These are phyloP conservation scores for Trochalopteron elliotii DNA, from an alignment of 2,113 vertebrate species.

Conservation along the genomic window DNA sequence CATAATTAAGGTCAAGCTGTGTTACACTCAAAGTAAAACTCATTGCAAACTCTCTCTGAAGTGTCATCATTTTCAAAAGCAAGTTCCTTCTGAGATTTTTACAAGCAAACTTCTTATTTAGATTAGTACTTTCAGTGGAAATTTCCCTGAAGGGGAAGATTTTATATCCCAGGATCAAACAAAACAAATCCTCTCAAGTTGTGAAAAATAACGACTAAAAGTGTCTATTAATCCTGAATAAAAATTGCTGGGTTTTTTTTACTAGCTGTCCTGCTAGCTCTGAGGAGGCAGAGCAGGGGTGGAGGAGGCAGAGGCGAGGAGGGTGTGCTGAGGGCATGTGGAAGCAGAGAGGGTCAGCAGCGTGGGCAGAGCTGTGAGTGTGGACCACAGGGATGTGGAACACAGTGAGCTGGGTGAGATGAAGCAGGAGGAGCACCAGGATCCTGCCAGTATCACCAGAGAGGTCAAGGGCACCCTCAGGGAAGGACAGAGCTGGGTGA, in stretches of 20 bases:
- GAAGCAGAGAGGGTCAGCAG: fast-evolving
- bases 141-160: slow-evolving; percentile 11
- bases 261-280: background rate
- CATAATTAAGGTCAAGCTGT: slow-evolving; percentile 22
- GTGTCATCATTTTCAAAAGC: slow-evolving; percentile 13
- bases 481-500: background rate
- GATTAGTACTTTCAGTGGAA: slow-evolving; percentile 10
- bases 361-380: fast-evolving
- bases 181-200: background rate
- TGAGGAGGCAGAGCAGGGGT: background rate
- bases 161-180: slow-evolving; percentile 32
- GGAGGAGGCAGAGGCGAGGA: background rate
- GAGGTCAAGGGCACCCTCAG: fast-evolving
- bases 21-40: background rate
- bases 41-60: background rate
- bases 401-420: no score
- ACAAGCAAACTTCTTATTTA: slow-evolving; percentile 9
- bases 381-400: no score
- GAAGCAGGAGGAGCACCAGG: no score
- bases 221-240: background rate
- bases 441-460: no score
- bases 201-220: slow-evolving; percentile 32
- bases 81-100: slow-evolving; percentile 36
- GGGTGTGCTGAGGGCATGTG: fast-evolving
- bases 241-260: background rate